These are phyloP conservation scores for Mallotus villosus DNA, from an alignment of 2,797 vertebrate genomes.

Conservation along the genomic window DNA sequence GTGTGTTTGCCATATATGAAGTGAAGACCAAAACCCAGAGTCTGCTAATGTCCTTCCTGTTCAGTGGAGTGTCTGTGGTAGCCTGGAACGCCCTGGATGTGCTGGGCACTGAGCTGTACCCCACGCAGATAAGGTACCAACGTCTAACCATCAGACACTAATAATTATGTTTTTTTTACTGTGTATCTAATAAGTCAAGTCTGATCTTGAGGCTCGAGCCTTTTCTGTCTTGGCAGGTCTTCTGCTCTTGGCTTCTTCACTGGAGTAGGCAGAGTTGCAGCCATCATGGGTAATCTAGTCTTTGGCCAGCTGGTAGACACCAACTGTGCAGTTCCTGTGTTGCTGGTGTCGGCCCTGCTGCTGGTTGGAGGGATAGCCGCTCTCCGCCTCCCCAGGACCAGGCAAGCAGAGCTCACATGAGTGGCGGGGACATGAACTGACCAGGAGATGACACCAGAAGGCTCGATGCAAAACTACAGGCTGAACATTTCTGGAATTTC, in stretches of 20 bases:
- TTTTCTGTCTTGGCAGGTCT: conserved; percentile 57
- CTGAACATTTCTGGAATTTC: too few species aligned
- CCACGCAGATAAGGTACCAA: conserved; percentile 73
- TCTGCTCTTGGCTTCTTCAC: conserved; percentile 79
- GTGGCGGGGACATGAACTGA: too few species aligned
- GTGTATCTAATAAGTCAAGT: not conserved
- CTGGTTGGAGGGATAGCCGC: conserved; percentile 66
- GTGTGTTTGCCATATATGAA: conserved; percentile 74
- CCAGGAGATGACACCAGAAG: too few species aligned
- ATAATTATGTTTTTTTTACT: not conserved
- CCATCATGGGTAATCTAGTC: conserved; percentile 73
- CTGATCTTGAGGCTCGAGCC: not conserved
- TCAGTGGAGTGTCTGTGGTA: conserved; percentile 76
- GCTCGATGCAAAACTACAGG: too few species aligned
- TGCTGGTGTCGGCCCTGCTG: conserved; percentile 73
- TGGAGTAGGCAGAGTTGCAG: conserved; percentile 71
- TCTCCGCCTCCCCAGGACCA: conserved; percentile 68
- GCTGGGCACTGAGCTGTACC: conserved; percentile 75
- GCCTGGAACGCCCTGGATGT: conserved; percentile 80
- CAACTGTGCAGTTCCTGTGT: conserved; percentile 70
- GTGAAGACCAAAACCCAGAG: conserved; percentile 74
- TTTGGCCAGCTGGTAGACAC: conserved; percentile 75
- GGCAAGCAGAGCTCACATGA: conserved; percentile 68
- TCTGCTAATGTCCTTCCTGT: conserved; percentile 73
- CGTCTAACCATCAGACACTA: too few species aligned